Conservation (phyloP, 2,888 invertebrate genomes). For the Luperina testacea region DNA sequence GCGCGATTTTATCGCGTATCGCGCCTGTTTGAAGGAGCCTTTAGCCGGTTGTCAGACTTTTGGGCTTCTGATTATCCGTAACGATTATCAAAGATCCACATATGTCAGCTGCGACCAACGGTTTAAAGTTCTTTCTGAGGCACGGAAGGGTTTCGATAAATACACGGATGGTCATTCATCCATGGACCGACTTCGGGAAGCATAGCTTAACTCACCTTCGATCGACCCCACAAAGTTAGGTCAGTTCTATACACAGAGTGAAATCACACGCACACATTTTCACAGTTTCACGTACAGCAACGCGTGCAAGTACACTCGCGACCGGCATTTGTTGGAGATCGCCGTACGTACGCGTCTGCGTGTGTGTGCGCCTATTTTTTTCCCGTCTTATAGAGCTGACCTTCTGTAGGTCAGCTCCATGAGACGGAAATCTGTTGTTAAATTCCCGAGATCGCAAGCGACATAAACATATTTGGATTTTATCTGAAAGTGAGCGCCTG, state of each 20-base stretch:
- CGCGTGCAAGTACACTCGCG: background rate
- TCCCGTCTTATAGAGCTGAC: background rate
- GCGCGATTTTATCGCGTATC: no score
- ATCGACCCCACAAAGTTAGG: background rate
- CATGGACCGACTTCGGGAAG: background rate
- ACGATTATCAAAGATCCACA: background rate
- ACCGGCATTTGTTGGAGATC: background rate
- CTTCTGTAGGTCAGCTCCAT: background rate
- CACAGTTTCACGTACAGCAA: background rate
- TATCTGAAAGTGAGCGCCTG: conserved; percentile 35
- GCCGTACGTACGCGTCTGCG: background rate
- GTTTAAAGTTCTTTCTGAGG: background rate
- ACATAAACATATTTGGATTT: conserved; percentile 25
- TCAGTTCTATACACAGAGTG: background rate
- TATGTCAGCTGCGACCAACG: background rate
- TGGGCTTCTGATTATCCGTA: background rate
- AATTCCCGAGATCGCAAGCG: background rate
- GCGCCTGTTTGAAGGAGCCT: no score
- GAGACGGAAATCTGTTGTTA: background rate
- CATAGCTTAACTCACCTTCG: background rate
- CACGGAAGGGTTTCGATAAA: background rate
- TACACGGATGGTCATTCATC: background rate
- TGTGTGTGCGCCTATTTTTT: background rate
- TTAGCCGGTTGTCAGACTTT: background rate
- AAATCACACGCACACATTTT: background rate